Base-by-base conservation (phyloP, 2,888 invertebrate genomes). In the Sinhomidia bicolor region DNA sequence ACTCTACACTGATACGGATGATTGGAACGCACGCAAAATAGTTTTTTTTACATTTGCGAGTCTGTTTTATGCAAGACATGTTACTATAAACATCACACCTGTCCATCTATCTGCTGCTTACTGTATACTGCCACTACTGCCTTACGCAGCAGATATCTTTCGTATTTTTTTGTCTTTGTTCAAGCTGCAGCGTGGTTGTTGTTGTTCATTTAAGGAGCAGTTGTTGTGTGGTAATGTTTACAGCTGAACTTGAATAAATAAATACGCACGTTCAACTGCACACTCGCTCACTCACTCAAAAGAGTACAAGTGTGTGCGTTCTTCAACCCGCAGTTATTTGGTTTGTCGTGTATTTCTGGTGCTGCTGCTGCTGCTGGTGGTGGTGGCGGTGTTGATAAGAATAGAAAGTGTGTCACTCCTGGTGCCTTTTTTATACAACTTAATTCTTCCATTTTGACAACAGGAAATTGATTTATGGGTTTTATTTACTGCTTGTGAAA, bases 31-130 rank as follows among this genome's bases (percentile, higher is more conserved):
- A 62, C 62, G 57, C 57, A 57, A 57, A 57, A 57, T 57, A 62
- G 14, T 62, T 62, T 4, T 29, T 20, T 14, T 54, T 54, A 54
- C 14, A 62, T 12, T 4, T 5, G 1, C 29, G 57, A 29, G 62
- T 26, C 62, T 12, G 62, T 14, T 62, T 62, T 1, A 68, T n/a
- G 36, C n/a, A 1, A 36, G 36, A 17, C 32, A 68, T 12, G 12
- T 29, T n/a, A 68, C 36, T 17, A 32, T 32, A 36, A 62, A 62
- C 62, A 68, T 36, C 65, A 68, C 65, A 68, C 65, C 65, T 68
- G 65, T 68, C 65, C 17, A 1, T 32, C 9, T 14, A 6, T 6
- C 14, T 51, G 51, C 3, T 51, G 14, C n/a, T n/a, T n/a, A n/a
- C n/a, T n/a, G n/a, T n/a, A n/a, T n/a, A n/a, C n/a, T n/a, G n/a